Percentiles rank a stretch among this genome's conserved stretches.
Evolutionary conservation across 1,140 invertebrate genomes (phyloP).

Genomic region (Lerema accius): DNA sequence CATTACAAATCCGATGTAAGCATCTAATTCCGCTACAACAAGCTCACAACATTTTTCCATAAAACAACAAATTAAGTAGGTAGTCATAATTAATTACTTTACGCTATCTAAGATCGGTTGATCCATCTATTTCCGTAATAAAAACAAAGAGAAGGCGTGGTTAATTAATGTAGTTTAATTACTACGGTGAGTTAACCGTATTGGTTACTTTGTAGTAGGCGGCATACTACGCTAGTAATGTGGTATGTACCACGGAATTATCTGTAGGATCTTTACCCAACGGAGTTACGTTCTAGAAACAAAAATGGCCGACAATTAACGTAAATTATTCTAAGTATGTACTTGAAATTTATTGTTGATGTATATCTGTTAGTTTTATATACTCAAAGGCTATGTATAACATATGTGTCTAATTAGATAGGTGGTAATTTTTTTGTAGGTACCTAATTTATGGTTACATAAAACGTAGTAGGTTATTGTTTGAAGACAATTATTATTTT

Average conservation of each 20-base stretch:
- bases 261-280: not conserved
- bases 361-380: not conserved
- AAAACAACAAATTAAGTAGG: too few relatives aligned
- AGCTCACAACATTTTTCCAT: too few relatives aligned
- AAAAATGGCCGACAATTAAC: not conserved
- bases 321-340: not conserved
- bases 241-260: not conserved
- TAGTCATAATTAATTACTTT: not conserved
- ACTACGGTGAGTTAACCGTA: constrained; percentile 4
- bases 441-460: too few relatives aligned
- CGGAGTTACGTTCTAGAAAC: not conserved
- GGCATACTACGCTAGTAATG: constrained; percentile 14
- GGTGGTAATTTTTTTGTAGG: too few relatives aligned
- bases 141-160: constrained; percentile 34
- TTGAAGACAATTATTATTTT: too few relatives aligned
- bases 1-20: too few relatives aligned
- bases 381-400: too few relatives aligned
- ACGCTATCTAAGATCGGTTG: not conserved
- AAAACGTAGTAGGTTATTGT: too few relatives aligned
- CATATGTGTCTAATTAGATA: too few relatives aligned
- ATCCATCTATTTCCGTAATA: constrained; percentile 18
- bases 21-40: too few relatives aligned
- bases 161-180: constrained; percentile 29
- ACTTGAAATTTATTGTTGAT: not conserved
- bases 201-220: constrained; percentile 29